phyloP scores from a whole-genome alignment of 2,113 vertebrate genomes.

The Amblyopsis rosae region DNA sequence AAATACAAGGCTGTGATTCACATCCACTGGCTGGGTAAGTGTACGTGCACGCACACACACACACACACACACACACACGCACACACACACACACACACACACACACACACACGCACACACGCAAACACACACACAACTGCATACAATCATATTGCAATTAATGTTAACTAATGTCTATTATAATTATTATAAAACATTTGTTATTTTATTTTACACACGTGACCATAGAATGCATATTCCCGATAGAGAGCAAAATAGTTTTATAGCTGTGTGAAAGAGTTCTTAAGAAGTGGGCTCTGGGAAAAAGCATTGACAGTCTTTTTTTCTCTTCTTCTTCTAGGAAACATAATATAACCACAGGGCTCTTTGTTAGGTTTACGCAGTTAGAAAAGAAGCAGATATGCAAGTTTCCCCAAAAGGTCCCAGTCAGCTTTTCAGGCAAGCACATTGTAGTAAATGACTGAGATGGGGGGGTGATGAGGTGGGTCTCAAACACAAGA shows the following conservation, averaged over 20 bases:
- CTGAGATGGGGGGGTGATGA: slow-evolving; percentile 29
- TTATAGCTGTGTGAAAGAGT: slow-evolving; percentile 50
- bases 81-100: slow-evolving; percentile 2
- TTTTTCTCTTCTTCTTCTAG: slow-evolving; percentile 55
- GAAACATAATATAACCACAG: slow-evolving; percentile 56
- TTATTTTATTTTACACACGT: slow-evolving; percentile 13
- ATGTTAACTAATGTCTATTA: slow-evolving; percentile 19
- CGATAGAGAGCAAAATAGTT: slow-evolving; percentile 1
- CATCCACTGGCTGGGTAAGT: slow-evolving; percentile 2
- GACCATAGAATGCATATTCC: not conserved
- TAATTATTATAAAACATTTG: not conserved
- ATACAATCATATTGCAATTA: slow-evolving; percentile 28
- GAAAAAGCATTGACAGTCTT: slow-evolving; percentile 50
- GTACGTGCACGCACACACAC: slow-evolving; percentile 19
- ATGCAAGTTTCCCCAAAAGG: slow-evolving; percentile 60
- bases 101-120: slow-evolving; percentile 12
- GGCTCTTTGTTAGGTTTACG: slow-evolving; percentile 52
- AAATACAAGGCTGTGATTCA: slow-evolving; percentile 13
- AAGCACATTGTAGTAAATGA: slow-evolving; percentile 48
- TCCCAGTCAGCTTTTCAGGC: slow-evolving; percentile 58
- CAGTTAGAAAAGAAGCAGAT: slow-evolving; percentile 45
- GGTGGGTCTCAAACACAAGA: slow-evolving; percentile 12
- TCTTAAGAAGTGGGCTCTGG: slow-evolving; percentile 41
- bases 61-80: slow-evolving; percentile 21
- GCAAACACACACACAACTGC: slow-evolving; percentile 9